Evolutionary conservation across 2,797 vertebrate genomes (phyloP).

Genomic region (Macroramphosus scolopax): DNA sequence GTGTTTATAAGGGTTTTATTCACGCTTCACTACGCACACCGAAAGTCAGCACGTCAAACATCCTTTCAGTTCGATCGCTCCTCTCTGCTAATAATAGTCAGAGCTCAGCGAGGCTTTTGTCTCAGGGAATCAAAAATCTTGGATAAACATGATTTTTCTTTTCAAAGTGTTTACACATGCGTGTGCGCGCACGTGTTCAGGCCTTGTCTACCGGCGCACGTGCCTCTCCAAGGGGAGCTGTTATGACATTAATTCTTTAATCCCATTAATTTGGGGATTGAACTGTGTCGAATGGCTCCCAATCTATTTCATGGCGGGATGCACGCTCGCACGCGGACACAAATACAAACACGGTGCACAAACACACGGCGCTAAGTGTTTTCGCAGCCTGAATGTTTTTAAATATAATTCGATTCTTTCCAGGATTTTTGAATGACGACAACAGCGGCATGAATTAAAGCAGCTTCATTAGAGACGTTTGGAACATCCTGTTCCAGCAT

Average conservation of each 20-base stretch:
- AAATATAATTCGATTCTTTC: slow-evolving; percentile 43
- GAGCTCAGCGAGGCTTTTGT: too few relatives aligned
- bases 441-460: too few relatives aligned
- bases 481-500: too few relatives aligned
- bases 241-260: slow-evolving; percentile 19
- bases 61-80: slow-evolving; percentile 7
- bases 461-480: too few relatives aligned
- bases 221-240: not conserved
- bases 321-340: not conserved
- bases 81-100: too few relatives aligned
- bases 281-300: not conserved
- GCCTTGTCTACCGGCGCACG: not conserved
- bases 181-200: not conserved
- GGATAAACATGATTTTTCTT: too few relatives aligned
- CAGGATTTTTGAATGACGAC: slow-evolving; percentile 2
- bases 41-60: not conserved
- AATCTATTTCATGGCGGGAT: slow-evolving; percentile 9
- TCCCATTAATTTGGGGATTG: slow-evolving; percentile 19
- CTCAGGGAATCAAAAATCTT: too few relatives aligned
- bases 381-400: slow-evolving; percentile 14
- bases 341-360: too few relatives aligned
- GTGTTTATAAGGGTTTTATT: slow-evolving; percentile 27
- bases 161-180: not conserved
- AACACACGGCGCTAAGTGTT: not conserved
- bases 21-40: slow-evolving; percentile 32